Base-by-base conservation (phyloP, 1,140 invertebrate species). In the Agrypnia vestita region DNA sequence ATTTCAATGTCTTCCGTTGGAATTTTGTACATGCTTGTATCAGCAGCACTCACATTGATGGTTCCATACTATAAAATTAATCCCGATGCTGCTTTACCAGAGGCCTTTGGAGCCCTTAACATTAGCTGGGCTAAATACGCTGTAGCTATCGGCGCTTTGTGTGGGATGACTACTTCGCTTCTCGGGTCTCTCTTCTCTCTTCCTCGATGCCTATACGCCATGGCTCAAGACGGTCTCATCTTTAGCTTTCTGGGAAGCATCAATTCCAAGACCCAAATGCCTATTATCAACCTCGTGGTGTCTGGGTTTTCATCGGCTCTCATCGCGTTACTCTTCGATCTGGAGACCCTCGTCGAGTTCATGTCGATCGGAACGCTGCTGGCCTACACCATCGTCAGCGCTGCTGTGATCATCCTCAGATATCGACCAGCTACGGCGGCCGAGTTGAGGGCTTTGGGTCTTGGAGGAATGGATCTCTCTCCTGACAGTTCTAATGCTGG, bases 321-420 rank as follows among this genome's bases (percentile, higher is more conserved):
- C 0, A 94, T 98, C 78, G 96, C 97, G 8, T 86, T 98, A 4
- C 85, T 97, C 17, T 96, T 98, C 85, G 96, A 98, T 86, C 91
- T 98, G 78, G 93, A 96, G 84, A 96, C 96, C 82, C 90, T 98
- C 13, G 96, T 98, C 0, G 97, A 98, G 84, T 97, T 98, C 84
- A 96, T 98, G 95, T 97, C 96, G 0, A 97, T 98, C 83, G 97
- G 97, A 0, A 98, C 96, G 0, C 90, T 98, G 9, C 86, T 97
- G 71, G 96, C 96, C 0, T 98, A 97, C 85, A 97, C 96, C 6
- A 96, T 97, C 44, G 96, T 98, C 0, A 96, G 95, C 76, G 95
- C 95, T 12, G 94, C 95, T 76, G 95, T 98, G 3, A 96, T 98
- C 53, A 94, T 98, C 46, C 86, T 98, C 15, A 91, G 96, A 47